These are phyloP conservation scores for Cryptotis parvus DNA, from an alignment of 2,113 vertebrate species.

Conservation along the genomic window DNA sequence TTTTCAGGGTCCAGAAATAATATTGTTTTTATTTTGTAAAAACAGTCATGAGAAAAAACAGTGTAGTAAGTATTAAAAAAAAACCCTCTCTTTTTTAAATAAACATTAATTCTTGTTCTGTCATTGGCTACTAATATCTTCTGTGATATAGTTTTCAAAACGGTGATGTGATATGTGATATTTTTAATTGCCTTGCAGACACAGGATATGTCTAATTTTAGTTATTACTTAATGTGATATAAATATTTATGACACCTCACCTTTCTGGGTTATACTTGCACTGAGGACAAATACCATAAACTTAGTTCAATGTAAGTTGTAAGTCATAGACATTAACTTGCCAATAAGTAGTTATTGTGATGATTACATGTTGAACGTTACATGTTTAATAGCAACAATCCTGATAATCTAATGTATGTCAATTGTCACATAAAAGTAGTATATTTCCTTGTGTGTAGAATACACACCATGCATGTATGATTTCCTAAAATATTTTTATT, in stretches of 20 bases:
- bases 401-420: background rate
- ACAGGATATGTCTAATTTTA: background rate
- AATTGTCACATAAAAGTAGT: background rate
- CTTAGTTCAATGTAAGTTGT: too few relatives aligned
- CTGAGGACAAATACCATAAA: too few relatives aligned
- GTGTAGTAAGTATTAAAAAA: background rate
- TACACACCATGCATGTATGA: too few relatives aligned
- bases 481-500: background rate
- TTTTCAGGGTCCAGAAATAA: background rate
- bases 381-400: background rate
- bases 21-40: background rate
- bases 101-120: too few relatives aligned
- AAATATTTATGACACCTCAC: background rate
- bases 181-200: background rate
- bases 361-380: background rate
- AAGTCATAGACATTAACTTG: background rate
- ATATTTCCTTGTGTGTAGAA: too few relatives aligned
- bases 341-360: background rate
- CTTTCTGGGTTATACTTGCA: background rate
- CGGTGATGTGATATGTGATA: background rate
- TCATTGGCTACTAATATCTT: background rate
- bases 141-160: background rate
- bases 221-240: background rate
- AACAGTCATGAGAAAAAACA: background rate
- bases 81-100: background rate